These are phyloP conservation scores for Eurytemora carolleeae DNA, from an alignment of 1,140 invertebrate species.

Conservation along the genomic window DNA sequence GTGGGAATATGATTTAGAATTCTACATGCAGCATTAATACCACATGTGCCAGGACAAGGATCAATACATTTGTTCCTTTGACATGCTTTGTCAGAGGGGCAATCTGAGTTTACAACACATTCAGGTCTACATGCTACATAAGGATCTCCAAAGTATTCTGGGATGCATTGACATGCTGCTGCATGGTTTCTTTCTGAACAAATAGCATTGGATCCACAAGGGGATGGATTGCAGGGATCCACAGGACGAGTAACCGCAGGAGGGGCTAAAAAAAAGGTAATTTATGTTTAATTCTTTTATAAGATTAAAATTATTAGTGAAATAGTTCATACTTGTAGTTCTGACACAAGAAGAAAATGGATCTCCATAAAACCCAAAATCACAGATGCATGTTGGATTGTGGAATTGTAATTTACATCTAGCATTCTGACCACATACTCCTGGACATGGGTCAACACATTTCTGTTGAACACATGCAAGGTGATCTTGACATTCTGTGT, in stretches of 20 bases:
- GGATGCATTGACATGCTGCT: constrained; percentile 46
- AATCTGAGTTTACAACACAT: constrained; percentile 20
- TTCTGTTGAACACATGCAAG: constrained; percentile 50
- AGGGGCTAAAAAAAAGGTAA: background rate
- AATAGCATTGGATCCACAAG: constrained; percentile 50
- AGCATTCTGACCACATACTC: constrained; percentile 50
- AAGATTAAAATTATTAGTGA: too few relatives aligned
- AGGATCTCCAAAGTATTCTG: constrained; percentile 53
- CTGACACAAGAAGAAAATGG: constrained; percentile 45
- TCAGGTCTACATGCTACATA: constrained; percentile 25
- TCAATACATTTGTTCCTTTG: constrained; percentile 51
- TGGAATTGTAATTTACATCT: constrained; percentile 58
- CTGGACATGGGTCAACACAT: constrained; percentile 52
- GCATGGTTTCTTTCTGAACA: constrained; percentile 28
- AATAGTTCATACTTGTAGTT: background rate
- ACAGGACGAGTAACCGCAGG: background rate
- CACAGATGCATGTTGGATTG: constrained; percentile 57
- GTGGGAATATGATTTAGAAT: constrained; percentile 44
- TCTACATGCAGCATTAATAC: constrained; percentile 51
- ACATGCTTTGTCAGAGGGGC: constrained; percentile 43
- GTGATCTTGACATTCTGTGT: constrained; percentile 48
- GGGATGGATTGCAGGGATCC: constrained; percentile 34
- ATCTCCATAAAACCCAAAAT: constrained; percentile 61
- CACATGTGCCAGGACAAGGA: constrained; percentile 55
- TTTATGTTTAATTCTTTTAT: background rate